Percentiles rank a stretch among this genome's conserved stretches.
Evolutionary conservation across 1,140 invertebrate species (phyloP).

Genomic region (Pristionchus pacificus): DNA sequence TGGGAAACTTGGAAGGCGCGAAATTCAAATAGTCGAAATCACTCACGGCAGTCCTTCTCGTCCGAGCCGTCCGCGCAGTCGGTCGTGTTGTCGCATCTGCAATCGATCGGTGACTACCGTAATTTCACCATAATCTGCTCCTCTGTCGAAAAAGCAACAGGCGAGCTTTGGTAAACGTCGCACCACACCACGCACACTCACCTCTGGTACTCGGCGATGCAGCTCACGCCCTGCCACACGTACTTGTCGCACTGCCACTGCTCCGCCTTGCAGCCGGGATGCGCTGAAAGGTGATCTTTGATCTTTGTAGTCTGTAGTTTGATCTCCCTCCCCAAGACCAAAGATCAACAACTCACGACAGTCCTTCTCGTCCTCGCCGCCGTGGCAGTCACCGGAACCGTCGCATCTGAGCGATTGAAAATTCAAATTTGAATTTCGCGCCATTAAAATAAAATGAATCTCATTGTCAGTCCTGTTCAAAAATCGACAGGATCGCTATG

Average conservation of each 20-base stretch:
- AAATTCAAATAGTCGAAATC: constrained; percentile 4
- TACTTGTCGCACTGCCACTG: constrained; percentile 56
- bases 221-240: constrained; percentile 69
- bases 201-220: constrained; percentile 78
- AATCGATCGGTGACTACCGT: too few species aligned
- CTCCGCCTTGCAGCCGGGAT: constrained; percentile 55
- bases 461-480: not conserved
- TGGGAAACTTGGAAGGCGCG: too few species aligned
- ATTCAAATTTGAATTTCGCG: constrained; percentile 1
- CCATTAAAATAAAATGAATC: not conserved
- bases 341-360: constrained; percentile 42
- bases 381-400: constrained; percentile 59
- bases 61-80: constrained; percentile 91
- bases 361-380: constrained; percentile 51
- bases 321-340: not conserved
- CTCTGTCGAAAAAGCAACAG: not conserved
- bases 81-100: constrained; percentile 79
- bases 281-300: constrained; percentile 48
- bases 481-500: not conserved
- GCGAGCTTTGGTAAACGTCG: not conserved
- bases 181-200: constrained; percentile 60
- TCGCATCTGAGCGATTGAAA: constrained; percentile 61
- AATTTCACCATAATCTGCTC: not conserved
- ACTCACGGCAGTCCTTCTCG: constrained; percentile 82
- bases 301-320: too few species aligned